phyloP scores from a whole-genome alignment of 2,797 vertebrate species.

The Danio tinwini region DNA sequence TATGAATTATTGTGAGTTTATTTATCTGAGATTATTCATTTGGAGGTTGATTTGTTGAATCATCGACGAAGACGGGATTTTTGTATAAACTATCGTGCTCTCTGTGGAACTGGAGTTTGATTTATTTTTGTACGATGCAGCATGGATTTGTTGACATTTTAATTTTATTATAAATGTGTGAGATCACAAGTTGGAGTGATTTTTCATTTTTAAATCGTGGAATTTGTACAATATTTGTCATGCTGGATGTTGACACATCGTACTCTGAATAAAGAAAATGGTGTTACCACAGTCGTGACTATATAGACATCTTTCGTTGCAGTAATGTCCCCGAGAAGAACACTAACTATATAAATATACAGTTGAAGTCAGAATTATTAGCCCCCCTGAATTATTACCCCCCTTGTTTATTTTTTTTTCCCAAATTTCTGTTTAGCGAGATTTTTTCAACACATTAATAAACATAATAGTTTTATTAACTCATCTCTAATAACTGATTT shows the following conservation, averaged over 20 bases:
- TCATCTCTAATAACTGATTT: too few relatives aligned
- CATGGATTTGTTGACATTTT: conserved; percentile 99
- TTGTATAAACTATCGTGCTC: conserved; percentile 99
- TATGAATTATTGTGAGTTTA: conserved; percentile 98
- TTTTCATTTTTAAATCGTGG: conserved; percentile 99
- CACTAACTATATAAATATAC: too few relatives aligned
- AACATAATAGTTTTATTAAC: too few relatives aligned
- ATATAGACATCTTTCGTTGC: conserved; percentile 58
- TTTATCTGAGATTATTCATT: conserved; percentile 96
- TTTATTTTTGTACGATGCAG: conserved; percentile 99
- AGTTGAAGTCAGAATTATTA: too few relatives aligned
- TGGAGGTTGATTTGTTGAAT: conserved; percentile 96
- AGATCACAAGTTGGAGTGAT: conserved; percentile 99
- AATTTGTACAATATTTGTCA: conserved; percentile 99
- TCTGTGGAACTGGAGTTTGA: conserved; percentile 99
- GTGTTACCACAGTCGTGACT: conserved; percentile 92
- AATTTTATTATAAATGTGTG: conserved; percentile 99
- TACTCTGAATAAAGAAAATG: conserved; percentile 99
- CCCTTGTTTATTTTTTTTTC: too few relatives aligned
- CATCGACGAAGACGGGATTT: conserved; percentile 99
- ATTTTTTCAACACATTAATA: too few relatives aligned
- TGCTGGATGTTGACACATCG: conserved; percentile 99
- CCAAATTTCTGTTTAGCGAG: too few relatives aligned
- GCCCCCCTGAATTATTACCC: too few relatives aligned
- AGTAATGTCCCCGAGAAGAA: too few relatives aligned